Conservation (phyloP, 2,797 vertebrate species). For the Notolepis coatsorum region DNA sequence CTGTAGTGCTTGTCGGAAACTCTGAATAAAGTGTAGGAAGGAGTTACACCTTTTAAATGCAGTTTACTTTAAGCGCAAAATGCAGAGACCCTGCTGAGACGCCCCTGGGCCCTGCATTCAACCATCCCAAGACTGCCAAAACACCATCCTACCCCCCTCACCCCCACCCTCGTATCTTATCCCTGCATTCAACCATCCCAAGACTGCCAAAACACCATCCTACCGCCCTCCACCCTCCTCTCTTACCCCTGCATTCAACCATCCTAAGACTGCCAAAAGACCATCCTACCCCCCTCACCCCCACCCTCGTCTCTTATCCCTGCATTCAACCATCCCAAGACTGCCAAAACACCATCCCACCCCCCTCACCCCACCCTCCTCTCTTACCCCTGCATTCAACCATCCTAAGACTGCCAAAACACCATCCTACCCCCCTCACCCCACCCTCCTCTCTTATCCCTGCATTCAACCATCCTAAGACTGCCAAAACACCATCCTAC, state of each 20-base stretch:
- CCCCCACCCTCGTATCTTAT: constrained; percentile 15
- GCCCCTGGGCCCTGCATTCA: constrained; percentile 21
- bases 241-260: neutral
- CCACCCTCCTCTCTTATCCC: too few relatives aligned
- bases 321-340: too few relatives aligned
- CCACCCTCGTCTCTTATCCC: constrained; percentile 1
- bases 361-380: too few relatives aligned
- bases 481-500: constrained; percentile 1
- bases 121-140: neutral
- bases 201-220: neutral
- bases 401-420: too few relatives aligned
- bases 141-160: neutral
- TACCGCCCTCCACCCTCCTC: constrained; percentile 12
- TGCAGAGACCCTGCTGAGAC: constrained; percentile 44
- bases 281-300: neutral
- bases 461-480: too few relatives aligned
- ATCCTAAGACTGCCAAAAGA: neutral
- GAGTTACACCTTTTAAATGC: constrained; percentile 26
- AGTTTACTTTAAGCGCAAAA: constrained; percentile 46
- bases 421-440: too few relatives aligned
- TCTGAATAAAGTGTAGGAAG: constrained; percentile 51
- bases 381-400: too few relatives aligned
- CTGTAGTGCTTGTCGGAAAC: constrained; percentile 50
- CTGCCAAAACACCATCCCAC: too few relatives aligned
- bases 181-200: constrained; percentile 1